These are phyloP conservation scores for Phainopepla nitens DNA, from an alignment of 2,113 vertebrate species.

Conservation along the genomic window DNA sequence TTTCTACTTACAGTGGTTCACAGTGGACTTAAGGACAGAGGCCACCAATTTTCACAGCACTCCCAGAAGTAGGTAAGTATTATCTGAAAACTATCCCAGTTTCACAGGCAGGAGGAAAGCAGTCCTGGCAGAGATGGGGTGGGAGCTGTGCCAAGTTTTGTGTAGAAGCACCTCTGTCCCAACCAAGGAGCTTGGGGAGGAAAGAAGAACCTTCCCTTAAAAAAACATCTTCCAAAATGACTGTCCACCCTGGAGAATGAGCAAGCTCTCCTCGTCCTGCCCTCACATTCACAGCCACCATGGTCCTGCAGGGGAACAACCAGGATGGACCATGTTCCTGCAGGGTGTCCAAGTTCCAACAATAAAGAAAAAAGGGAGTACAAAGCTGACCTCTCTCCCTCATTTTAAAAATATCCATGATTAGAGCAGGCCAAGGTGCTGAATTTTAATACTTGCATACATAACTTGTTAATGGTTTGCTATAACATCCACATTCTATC, in stretches of 20 bases:
- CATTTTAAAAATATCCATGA: background rate
- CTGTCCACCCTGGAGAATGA: accelerated
- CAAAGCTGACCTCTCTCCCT: background rate
- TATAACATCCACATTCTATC: background rate
- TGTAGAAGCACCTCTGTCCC: background rate
- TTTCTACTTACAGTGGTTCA: background rate
- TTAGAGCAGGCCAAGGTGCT: background rate
- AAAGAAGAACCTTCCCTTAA: background rate
- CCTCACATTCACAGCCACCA: background rate
- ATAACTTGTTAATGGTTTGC: background rate
- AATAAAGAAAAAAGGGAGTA: background rate
- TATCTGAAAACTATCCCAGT: background rate
- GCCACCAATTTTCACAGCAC: background rate
- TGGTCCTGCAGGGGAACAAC: background rate
- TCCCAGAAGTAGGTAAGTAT: background rate
- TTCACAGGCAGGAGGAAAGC: background rate
- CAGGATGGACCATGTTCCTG: background rate
- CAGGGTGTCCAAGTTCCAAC: background rate
- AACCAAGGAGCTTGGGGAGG: background rate
- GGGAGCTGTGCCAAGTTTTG: background rate
- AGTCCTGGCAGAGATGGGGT: background rate
- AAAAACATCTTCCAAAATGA: background rate
- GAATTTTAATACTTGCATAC: background rate
- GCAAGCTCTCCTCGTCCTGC: accelerated
- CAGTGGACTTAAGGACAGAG: background rate